Evolutionary conservation across 2,888 invertebrate species (phyloP).

Genomic region (Diaphora mendica): DNA sequence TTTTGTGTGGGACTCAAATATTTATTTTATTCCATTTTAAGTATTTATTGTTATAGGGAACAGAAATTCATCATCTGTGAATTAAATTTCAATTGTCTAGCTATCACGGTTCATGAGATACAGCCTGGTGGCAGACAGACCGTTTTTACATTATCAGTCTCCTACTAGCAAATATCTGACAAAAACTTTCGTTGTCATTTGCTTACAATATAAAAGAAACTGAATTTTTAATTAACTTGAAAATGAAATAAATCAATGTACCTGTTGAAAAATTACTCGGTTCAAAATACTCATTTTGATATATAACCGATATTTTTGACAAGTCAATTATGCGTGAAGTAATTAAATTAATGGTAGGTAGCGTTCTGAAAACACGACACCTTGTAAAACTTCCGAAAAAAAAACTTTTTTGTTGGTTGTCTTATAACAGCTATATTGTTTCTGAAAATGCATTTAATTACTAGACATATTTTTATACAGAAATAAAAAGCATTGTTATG

Average conservation of each 20-base stretch:
- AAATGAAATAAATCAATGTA: constrained; percentile 31
- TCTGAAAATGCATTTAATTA: too few species aligned
- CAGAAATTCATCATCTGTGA: too few species aligned
- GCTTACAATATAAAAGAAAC: neutral
- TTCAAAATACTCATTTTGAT: constrained; percentile 57
- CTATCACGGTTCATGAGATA: too few species aligned
- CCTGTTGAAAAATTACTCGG: constrained; percentile 57
- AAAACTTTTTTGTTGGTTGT: neutral
- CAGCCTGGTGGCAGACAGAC: too few species aligned
- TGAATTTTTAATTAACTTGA: neutral
- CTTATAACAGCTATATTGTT: too few species aligned
- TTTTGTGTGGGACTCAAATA: too few species aligned
- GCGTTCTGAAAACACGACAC: constrained; percentile 1
- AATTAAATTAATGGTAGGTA: constrained; percentile 16
- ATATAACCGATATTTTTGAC: constrained; percentile 26
- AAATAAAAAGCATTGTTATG: neutral
- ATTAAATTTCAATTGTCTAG: too few species aligned
- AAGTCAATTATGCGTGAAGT: constrained; percentile 28
- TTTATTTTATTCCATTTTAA: too few species aligned
- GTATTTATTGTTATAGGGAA: too few species aligned
- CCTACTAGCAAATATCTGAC: neutral
- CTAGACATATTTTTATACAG: too few species aligned
- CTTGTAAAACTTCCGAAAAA: neutral
- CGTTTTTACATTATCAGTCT: too few species aligned
- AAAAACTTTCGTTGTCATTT: neutral